phyloP scores from a whole-genome alignment of 1,140 invertebrate species.

The Euwallacea fornicatus region DNA sequence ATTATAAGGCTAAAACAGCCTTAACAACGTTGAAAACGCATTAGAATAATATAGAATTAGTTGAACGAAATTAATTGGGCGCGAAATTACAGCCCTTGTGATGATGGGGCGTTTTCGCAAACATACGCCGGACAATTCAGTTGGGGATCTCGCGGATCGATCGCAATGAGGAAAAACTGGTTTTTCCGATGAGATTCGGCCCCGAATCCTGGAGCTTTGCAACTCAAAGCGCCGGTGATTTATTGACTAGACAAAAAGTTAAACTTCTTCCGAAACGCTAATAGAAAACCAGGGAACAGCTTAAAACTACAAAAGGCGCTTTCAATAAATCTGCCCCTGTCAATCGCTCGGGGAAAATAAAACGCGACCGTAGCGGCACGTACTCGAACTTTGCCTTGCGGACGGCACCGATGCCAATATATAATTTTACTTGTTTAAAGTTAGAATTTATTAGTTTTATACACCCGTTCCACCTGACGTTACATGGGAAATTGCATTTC shows the following conservation, averaged over 20 bases:
- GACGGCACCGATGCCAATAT: conserved; percentile 28
- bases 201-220: conserved; percentile 13
- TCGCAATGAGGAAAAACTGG: neutral
- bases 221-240: conserved; percentile 17
- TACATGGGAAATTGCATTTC: conserved; percentile 13
- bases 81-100: conserved; percentile 44
- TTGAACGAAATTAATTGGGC: conserved; percentile 44
- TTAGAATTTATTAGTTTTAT: conserved; percentile 38
- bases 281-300: conserved; percentile 35
- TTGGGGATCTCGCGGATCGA: neutral
- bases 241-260: conserved; percentile 24
- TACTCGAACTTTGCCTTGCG: conserved; percentile 28
- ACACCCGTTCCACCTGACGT: conserved; percentile 25
- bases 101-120: neutral
- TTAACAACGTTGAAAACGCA: conserved; percentile 43
- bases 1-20: conserved; percentile 44
- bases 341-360: conserved; percentile 26
- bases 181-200: conserved; percentile 2
- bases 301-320: conserved; percentile 37
- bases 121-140: neutral
- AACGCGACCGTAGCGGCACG: conserved; percentile 24
- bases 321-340: conserved; percentile 35
- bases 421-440: conserved; percentile 39
- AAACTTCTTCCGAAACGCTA: conserved; percentile 33
- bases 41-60: conserved; percentile 47